These are phyloP conservation scores for Myxocyprinus asiaticus DNA, from an alignment of 2,113 vertebrate genomes.

Conservation along the genomic window DNA sequence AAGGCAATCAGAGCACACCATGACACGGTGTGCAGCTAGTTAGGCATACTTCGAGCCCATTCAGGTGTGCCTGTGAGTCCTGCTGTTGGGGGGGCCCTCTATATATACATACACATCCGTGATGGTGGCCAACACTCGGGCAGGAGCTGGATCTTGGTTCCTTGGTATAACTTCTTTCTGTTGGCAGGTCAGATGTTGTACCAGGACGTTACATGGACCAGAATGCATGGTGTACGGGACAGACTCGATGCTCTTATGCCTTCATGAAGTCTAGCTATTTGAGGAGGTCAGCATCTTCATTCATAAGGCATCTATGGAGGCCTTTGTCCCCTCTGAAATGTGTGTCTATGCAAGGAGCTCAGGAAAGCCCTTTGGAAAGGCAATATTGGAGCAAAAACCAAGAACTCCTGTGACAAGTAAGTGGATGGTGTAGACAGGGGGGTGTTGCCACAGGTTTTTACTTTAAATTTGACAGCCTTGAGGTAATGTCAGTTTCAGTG, in stretches of 20 bases:
- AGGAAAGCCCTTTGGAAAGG: background rate
- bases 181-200: background rate
- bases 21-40: constrained; percentile 80
- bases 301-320: background rate
- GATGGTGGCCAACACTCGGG: constrained; percentile 80
- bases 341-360: background rate
- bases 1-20: constrained; percentile 95
- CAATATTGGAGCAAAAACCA: background rate
- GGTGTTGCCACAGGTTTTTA: constrained; percentile 1
- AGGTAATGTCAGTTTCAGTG: background rate
- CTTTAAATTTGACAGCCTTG: constrained; percentile 3
- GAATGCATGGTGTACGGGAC: background rate
- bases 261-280: background rate
- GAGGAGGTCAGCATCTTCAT: background rate
- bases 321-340: background rate
- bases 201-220: background rate
- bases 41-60: constrained; percentile 86
- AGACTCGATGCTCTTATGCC: background rate
- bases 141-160: constrained; percentile 64
- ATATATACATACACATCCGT: constrained; percentile 78
- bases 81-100: constrained; percentile 75
- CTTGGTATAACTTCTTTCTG: constrained; percentile 21
- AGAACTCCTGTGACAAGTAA: constrained; percentile 37
- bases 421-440: background rate
- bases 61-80: constrained; percentile 86